Base-by-base conservation (phyloP, 2,888 invertebrate genomes). In the Slavum lentiscoides region DNA sequence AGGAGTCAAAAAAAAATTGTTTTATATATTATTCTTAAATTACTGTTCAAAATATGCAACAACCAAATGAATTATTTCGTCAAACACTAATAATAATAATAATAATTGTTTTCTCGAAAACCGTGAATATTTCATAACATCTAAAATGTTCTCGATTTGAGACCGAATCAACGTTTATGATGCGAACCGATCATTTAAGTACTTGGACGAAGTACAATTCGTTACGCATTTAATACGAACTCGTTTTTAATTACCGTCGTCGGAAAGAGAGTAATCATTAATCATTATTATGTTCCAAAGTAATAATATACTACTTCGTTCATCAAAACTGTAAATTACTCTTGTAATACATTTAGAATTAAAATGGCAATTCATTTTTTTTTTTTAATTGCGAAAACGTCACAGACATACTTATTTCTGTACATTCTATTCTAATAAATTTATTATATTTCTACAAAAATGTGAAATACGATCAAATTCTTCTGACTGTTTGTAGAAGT, bases 161-260 rank as follows among this genome's bases (percentile, higher is more conserved):
- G 30, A 30, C 30, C 4, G 17, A 73, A 62, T 73, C 49, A 62
- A 49, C 30, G 62, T 73, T 74, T 30, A 62, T 62, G 49, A 74
- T 74, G 49, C 73, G 49, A 74, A 74, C 9, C 15, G 73, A 62
- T 62, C 62, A 30, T 62, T 74, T 74, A 61, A 62, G 30, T 9
- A 9, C 53, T 74, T 37, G 21, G 53, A 64, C 9, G 37, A n/a
- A 74, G 5, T 11, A 21, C 15, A 73, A 64, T 53, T 62, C 53
- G 19, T 62, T 72, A 55, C 11, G n/a, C n/a, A 9, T 43, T n/a
- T 43, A 37, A 74, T 53, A 37, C 30, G 53, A 53, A 74, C 37
- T 64, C 53, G 74, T 74, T 74, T 74, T 64, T 74, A 74, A 74
- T 74, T 74, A 53, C 74, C 53, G 21, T 64, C 0, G 19, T 74